These are phyloP conservation scores for Antidorcas marsupialis DNA, from an alignment of 2,113 vertebrate species.

Conservation along the genomic window DNA sequence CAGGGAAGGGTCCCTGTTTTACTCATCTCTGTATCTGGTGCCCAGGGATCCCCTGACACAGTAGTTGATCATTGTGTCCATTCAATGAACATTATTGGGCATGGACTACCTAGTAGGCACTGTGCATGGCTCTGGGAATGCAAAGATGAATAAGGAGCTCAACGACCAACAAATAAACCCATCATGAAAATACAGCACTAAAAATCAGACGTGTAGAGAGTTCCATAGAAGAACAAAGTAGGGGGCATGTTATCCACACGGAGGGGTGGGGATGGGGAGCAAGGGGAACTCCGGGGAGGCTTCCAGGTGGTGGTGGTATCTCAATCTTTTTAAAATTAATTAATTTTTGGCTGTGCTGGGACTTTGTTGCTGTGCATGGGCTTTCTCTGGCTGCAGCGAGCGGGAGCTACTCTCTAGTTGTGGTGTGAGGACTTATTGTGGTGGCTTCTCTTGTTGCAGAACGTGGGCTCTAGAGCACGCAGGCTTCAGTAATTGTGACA, in stretches of 20 bases:
- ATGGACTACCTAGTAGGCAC: background rate
- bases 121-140: background rate
- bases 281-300: background rate
- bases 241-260: background rate
- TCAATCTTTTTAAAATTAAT: background rate
- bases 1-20: background rate
- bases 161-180: background rate
- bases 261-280: background rate
- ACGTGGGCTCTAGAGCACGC: background rate
- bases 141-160: background rate
- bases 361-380: background rate
- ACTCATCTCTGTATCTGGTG: background rate
- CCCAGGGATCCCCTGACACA: background rate
- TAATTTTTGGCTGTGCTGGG: background rate
- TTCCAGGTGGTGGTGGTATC: background rate
- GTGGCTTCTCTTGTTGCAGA: background rate
- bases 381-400: background rate
- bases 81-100: background rate
- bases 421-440: background rate
- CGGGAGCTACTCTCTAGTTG: background rate
- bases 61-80: background rate
- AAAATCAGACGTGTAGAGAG: background rate
- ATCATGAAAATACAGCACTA: background rate
- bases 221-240: background rate
- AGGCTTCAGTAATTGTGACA: background rate